Evolutionary conservation across 2,888 invertebrate genomes (phyloP).

Genomic region (Phortica okadai): DNA sequence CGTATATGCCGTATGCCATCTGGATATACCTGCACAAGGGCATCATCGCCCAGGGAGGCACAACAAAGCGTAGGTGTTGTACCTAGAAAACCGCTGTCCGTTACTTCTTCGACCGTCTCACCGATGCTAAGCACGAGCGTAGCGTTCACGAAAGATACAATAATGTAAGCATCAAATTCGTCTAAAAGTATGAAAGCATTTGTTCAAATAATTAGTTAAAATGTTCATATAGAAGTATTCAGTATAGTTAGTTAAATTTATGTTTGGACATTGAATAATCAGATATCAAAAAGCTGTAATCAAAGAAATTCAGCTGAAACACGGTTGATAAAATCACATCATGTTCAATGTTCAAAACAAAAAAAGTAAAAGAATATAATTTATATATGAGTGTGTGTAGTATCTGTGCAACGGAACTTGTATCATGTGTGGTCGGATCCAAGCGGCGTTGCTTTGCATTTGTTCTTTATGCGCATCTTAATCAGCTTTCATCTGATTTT

Average conservation of each 20-base stretch:
- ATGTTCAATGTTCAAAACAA: constrained; percentile 65
- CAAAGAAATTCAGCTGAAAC: constrained; percentile 81
- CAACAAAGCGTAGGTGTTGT: constrained; percentile 99
- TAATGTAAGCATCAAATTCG: constrained; percentile 99
- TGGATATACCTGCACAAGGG: constrained; percentile 98
- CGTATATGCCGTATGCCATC: constrained; percentile 99
- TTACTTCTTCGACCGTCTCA: constrained; percentile 99
- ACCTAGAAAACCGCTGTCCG: constrained; percentile 98
- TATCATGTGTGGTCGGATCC: constrained; percentile 16
- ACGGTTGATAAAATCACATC: constrained; percentile 78
- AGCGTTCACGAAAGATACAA: constrained; percentile 98
- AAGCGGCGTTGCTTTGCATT: constrained; percentile 28
- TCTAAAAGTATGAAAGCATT: constrained; percentile 82
- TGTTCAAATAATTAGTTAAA: neutral
- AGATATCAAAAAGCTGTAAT: constrained; percentile 77
- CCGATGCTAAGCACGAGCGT: constrained; percentile 99
- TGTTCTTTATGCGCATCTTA: constrained; percentile 41
- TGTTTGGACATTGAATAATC: constrained; percentile 65
- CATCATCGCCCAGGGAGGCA: constrained; percentile 97
- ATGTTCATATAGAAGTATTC: constrained; percentile 22
- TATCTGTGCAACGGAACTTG: constrained; percentile 18
- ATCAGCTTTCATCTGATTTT: constrained; percentile 60
- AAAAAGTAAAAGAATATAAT: constrained; percentile 24
- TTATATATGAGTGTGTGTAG: neutral
- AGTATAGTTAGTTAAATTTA: constrained; percentile 1